phyloP scores from a whole-genome alignment of 1,140 invertebrate species.

The Calliphora vicina region DNA sequence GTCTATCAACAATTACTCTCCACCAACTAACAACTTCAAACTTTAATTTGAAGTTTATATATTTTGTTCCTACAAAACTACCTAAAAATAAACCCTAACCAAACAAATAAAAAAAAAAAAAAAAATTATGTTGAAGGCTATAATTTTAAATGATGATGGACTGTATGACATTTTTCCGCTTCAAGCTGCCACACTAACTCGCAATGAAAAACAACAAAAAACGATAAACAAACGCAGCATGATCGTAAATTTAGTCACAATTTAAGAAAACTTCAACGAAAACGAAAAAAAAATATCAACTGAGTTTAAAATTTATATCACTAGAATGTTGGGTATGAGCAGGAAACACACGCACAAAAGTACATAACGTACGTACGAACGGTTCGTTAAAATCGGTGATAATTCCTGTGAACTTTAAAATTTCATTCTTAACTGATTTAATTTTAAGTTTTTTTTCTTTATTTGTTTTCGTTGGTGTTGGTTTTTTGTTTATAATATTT shows the following conservation, averaged over 20 bases:
- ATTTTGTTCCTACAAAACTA: neutral
- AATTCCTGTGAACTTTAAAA: slow-evolving; percentile 21
- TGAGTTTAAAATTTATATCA: neutral
- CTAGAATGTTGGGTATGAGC: neutral
- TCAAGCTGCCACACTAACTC: slow-evolving; percentile 16
- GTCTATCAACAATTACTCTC: neutral
- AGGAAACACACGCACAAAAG: neutral
- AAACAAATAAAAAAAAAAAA: too few species aligned
- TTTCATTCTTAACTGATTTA: slow-evolving; percentile 25
- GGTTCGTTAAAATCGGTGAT: slow-evolving; percentile 15
- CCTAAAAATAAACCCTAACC: too few species aligned
- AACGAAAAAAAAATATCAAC: neutral
- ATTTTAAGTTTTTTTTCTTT: slow-evolving; percentile 22
- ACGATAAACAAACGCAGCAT: neutral
- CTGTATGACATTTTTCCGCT: slow-evolving; percentile 30
- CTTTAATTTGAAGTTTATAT: too few species aligned
- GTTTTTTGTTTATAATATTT: too few species aligned
- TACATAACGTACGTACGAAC: too few species aligned
- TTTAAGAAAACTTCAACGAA: neutral
- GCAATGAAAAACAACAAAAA: neutral
- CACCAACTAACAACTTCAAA: neutral
- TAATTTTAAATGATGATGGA: slow-evolving; percentile 20
- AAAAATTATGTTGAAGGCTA: neutral
- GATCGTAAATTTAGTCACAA: slow-evolving; percentile 19
- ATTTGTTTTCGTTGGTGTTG: too few species aligned